Percentiles rank a stretch among this genome's conserved stretches.
Evolutionary conservation across 2,797 vertebrate genomes (phyloP).

Genomic region (Harpagifer antarcticus): DNA sequence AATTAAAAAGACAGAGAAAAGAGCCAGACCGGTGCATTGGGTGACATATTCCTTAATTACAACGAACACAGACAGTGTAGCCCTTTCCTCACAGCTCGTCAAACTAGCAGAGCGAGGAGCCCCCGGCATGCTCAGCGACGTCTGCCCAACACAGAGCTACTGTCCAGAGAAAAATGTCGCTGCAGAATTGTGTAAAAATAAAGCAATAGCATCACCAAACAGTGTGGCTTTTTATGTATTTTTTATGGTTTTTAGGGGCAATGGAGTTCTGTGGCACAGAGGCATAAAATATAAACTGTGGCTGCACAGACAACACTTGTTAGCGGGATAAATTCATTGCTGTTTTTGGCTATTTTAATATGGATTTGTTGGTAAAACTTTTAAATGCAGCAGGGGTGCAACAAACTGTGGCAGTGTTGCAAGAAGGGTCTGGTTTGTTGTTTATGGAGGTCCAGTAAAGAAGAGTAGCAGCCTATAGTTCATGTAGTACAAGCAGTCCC

Average conservation of each 20-base stretch:
- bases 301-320: slow-evolving; percentile 46
- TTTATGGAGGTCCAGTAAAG: slow-evolving; percentile 67
- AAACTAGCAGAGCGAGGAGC: slow-evolving; percentile 40
- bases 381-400: slow-evolving; percentile 40
- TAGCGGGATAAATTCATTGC: slow-evolving; percentile 45
- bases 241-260: slow-evolving; percentile 48
- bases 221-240: slow-evolving; percentile 43
- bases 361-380: slow-evolving; percentile 23
- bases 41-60: slow-evolving; percentile 54
- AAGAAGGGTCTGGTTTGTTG: slow-evolving; percentile 37
- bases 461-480: slow-evolving; percentile 68
- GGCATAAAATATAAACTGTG: slow-evolving; percentile 31
- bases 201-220: slow-evolving; percentile 30
- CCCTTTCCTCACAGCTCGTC: slow-evolving; percentile 36
- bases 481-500: slow-evolving; percentile 72
- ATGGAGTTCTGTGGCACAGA: slow-evolving; percentile 42
- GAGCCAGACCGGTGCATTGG: slow-evolving; percentile 24
- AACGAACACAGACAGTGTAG: slow-evolving; percentile 22
- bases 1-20: slow-evolving; percentile 34
- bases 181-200: slow-evolving; percentile 37
- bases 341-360: slow-evolving; percentile 29
- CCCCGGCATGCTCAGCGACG: slow-evolving; percentile 15
- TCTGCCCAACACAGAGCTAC: slow-evolving; percentile 18
- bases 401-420: slow-evolving; percentile 31
- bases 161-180: slow-evolving; percentile 34